A percentile compares a stretch with the other conserved stretches of the same genome.
Evolutionary conservation across 2,797 vertebrate genomes (phyloP).

Genomic region (Anolis apletophallus): DNA sequence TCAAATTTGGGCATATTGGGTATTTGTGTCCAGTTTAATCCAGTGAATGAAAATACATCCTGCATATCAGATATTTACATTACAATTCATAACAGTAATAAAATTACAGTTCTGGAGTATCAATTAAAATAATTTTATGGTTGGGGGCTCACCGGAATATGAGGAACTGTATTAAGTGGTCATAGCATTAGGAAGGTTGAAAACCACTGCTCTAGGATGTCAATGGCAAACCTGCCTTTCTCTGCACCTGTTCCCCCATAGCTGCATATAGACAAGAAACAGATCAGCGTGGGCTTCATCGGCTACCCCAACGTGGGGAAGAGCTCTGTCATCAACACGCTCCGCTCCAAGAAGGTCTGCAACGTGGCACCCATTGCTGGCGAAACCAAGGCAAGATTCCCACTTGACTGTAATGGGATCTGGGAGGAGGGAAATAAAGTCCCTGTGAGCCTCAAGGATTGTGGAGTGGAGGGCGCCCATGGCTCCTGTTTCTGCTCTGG

Average conservation of each 20-base stretch:
- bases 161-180: too few relatives aligned
- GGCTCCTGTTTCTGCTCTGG: too few relatives aligned
- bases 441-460: background rate
- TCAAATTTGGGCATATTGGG: too few relatives aligned
- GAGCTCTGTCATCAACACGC: conserved; percentile 96
- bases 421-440: background rate
- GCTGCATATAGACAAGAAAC: conserved; percentile 99
- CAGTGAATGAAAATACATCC: too few relatives aligned
- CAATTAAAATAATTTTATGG: too few relatives aligned
- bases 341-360: conserved; percentile 98
- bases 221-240: background rate
- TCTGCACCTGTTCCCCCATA: conserved; percentile 64
- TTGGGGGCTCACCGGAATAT: too few relatives aligned
- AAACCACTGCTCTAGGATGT: too few relatives aligned
- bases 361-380: conserved; percentile 96
- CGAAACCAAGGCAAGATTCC: conserved; percentile 86
- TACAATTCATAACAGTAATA: too few relatives aligned
- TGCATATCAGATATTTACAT: too few relatives aligned
- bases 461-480: background rate
- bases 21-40: too few relatives aligned
- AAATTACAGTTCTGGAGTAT: too few relatives aligned
- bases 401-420: background rate
- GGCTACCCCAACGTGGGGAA: conserved; percentile 99
- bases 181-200: too few relatives aligned
- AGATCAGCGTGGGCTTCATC: conserved; percentile 99